These are phyloP conservation scores for Epiblema foenella DNA, from an alignment of 2,888 invertebrate species.

Conservation along the genomic window DNA sequence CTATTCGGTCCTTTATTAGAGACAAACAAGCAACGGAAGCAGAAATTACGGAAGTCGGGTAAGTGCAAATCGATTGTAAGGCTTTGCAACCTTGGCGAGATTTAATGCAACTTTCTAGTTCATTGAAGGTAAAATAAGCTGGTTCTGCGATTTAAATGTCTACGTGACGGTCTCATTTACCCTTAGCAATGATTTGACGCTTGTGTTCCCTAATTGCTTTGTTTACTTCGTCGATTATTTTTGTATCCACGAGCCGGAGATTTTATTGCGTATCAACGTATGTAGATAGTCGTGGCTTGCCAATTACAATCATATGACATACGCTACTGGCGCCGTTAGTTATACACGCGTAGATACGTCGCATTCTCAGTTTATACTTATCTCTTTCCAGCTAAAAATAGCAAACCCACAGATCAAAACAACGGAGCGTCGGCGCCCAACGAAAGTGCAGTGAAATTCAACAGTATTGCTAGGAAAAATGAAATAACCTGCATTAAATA, in stretches of 20 bases:
- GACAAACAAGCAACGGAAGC: constrained; percentile 74
- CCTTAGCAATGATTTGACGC: constrained; percentile 17
- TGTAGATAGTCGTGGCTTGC: constrained; percentile 54
- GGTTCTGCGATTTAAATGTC: neutral
- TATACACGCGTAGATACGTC: constrained; percentile 57
- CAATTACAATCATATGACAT: constrained; percentile 80
- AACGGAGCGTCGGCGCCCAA: constrained; percentile 59
- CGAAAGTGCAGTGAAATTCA: constrained; percentile 61
- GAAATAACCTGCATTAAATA: constrained; percentile 48
- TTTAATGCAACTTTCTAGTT: constrained; percentile 44
- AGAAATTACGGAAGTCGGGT: constrained; percentile 71
- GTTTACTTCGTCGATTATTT: constrained; percentile 56
- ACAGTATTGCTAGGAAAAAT: constrained; percentile 57
- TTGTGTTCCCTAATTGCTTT: constrained; percentile 45
- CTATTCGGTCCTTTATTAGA: constrained; percentile 81
- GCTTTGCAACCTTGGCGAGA: constrained; percentile 63
- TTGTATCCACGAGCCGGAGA: constrained; percentile 52
- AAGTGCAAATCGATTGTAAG: constrained; percentile 56
- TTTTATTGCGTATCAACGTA: constrained; percentile 49
- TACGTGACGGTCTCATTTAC: constrained; percentile 8
- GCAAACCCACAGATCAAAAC: constrained; percentile 71
- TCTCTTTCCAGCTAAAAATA: constrained; percentile 80
- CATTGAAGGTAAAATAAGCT: constrained; percentile 30
- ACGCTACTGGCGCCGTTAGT: constrained; percentile 67
- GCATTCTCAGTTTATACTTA: constrained; percentile 61